Evolutionary conservation across 2,888 invertebrate species (phyloP), one percentile per base, ranked within the genome.

Genomic region (Diarsia mendica): DNA sequence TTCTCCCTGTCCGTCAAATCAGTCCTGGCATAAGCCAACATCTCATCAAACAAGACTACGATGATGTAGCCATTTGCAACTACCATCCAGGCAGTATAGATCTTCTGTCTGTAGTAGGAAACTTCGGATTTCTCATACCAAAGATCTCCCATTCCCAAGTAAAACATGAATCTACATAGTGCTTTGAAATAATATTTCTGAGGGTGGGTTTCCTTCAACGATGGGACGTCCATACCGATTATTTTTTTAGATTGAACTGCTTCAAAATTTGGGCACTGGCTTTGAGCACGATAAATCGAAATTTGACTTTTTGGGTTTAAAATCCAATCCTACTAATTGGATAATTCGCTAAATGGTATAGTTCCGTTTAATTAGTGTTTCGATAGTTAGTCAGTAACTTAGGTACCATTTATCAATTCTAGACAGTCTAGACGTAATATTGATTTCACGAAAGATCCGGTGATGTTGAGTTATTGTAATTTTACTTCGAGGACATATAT

Each of bases 1-100:
- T 77, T 88, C 65, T 94, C 94, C 44, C 91, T 89, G 0, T 81
- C 82, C 0, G 82, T 90, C 48, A 94, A 75, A 75, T 94, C 93
- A 0, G 86, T 66, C 20, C 93, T 87, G 1, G 87, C 68, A 58
- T 90, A 79, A 0, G 93, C 90, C 0, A 92, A 28, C 3, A 91
- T 67, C 70, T 92, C 91, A 66, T 93, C 89, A 2, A 90, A 3
- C 0, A 92, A 75, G 1, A 89, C 82, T 0, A 86, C 48, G 4
- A 92, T 64, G 2, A 90, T 68, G 69, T 89, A 94, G 0, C 72
- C 46, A 70, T 94, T 93, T 0, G 90, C 77, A 2, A 91, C 20
- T 0, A 83, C 13, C 13, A 81, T 82, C 92, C 93, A 94, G 1
- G 88, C 18, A 1, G 61, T 77, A 65, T 93, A 93, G 0, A 91